Evolutionary conservation across 2,797 vertebrate species (phyloP), one percentile per base, ranked within the genome.

Genomic region (Selene dorsalis): DNA sequence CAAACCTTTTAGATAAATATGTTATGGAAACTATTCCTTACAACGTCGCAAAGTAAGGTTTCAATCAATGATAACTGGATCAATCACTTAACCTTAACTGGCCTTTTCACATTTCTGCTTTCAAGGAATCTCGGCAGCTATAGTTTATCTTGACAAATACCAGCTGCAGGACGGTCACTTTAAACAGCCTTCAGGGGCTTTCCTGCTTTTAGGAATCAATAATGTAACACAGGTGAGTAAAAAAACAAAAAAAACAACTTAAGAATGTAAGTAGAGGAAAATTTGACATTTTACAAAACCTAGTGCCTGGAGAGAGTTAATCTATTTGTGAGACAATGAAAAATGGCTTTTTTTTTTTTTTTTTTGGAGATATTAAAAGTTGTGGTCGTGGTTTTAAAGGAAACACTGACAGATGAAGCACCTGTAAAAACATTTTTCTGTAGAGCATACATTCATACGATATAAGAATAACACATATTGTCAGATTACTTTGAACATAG

Each of bases 121-220:
- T 89, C 70, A 88, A 84, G 83, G 88, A 83, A 87, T 87, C 80
- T 83, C 72, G 0, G 80, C 80, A 83, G 85, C 82, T 83, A 52
- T 39, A 73, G 75, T 92, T 91, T 79, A 85, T 91, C 89, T 89
- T 93, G 92, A 95, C 92, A 93, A 93, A 91, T 91, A 84, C 86
- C 93, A 94, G 90, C 93, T 95, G 93, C 75, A 66, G 64, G 64
- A 84, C 59, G 67, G 84, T 92, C 79, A 89, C 84, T 91, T 92
- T 86, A 86, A 85, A 87, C 83, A 82, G 81, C 88, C 91, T 93
- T 93, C 80, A 62, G 88, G 92, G 90, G 77, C 75, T 88, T 91
- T 81, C 50, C 79, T 78, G 84, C 72, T 85, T 84, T 83, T 86
- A 80, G 81, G 82, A 92, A 84, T 88, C 82, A 92, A 92, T 89